A percentile compares a stretch with the other conserved stretches of the same genome.
Evolutionary conservation across 2,113 vertebrate genomes (phyloP).

Genomic region (Varanus salvator): DNA sequence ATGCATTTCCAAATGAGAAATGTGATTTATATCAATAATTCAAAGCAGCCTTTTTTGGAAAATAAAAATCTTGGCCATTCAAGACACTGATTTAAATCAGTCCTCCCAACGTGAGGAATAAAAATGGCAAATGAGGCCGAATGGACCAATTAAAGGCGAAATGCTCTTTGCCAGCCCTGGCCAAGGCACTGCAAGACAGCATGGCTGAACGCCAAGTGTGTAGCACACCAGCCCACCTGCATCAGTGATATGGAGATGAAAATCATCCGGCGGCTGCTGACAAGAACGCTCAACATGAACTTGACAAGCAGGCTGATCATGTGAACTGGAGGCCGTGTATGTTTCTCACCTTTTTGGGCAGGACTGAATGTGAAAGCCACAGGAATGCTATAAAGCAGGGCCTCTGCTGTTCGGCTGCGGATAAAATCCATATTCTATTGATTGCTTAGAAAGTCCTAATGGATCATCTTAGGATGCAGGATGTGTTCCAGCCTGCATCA

Average conservation of each 20-base stretch:
- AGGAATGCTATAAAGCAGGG: conserved; percentile 26
- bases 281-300: not conserved
- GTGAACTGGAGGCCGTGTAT: fast-evolving
- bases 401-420: not conserved
- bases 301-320: not conserved
- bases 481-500: fast-evolving
- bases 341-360: not conserved
- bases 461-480: conserved; percentile 20
- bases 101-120: not conserved
- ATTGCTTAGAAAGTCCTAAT: conserved; percentile 36
- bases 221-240: not conserved
- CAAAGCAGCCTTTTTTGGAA: not conserved
- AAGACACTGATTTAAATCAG: conserved; percentile 3
- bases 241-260: not conserved
- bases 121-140: not conserved
- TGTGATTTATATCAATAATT: not conserved
- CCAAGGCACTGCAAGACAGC: not conserved
- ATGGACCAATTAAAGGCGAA: fast-evolving
- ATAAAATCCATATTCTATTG: conserved; percentile 36
- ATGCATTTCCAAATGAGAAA: not conserved
- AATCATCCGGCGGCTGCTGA: not conserved
- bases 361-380: not conserved
- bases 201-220: not conserved
- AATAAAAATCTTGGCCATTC: not conserved
- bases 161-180: not conserved